phyloP scores from a whole-genome alignment of 1,140 invertebrate genomes.

The Trachymyrmex septentrionalis region DNA sequence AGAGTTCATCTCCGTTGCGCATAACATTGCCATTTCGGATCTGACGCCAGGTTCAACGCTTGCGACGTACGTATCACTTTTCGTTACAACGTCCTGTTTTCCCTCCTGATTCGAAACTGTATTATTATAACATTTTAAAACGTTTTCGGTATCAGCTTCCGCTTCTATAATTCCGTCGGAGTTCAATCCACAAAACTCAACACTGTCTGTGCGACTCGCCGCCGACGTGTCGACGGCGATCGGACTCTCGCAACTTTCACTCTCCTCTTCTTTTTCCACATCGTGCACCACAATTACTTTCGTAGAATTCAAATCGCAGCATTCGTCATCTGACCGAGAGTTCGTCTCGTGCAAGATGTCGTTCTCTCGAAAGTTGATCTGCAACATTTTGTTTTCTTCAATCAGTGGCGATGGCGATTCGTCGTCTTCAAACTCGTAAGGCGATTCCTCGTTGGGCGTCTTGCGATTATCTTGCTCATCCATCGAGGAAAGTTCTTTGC shows the following conservation, averaged over 20 bases:
- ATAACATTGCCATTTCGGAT: slow-evolving; percentile 20
- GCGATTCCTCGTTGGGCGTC: slow-evolving; percentile 35
- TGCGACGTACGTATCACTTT: slow-evolving; percentile 53
- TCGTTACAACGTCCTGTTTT: slow-evolving; percentile 51
- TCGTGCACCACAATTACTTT: slow-evolving; percentile 46
- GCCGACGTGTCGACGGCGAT: slow-evolving; percentile 12
- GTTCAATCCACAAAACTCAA: slow-evolving; percentile 52
- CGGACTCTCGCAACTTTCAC: slow-evolving; percentile 33
- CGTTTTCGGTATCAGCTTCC: neutral
- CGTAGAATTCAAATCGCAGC: slow-evolving; percentile 11
- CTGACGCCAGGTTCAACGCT: slow-evolving; percentile 45
- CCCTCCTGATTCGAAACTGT: slow-evolving; percentile 47
- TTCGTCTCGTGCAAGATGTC: slow-evolving; percentile 48
- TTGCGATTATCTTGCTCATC: slow-evolving; percentile 35
- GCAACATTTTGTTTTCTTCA: slow-evolving; percentile 71
- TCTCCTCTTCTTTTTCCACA: slow-evolving; percentile 55
- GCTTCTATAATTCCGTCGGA: slow-evolving; percentile 29
- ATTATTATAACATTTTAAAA: slow-evolving; percentile 30
- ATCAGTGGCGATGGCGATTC: neutral
- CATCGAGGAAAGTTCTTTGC: slow-evolving; percentile 11
- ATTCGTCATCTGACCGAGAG: slow-evolving; percentile 50
- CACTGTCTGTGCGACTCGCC: slow-evolving; percentile 28
- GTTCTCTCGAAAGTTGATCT: slow-evolving; percentile 62
- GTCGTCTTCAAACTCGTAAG: slow-evolving; percentile 40
- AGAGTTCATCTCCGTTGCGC: slow-evolving; percentile 30